Evolutionary conservation across 2,888 invertebrate species (phyloP).

Genomic region (Drosophila neonasuta): DNA sequence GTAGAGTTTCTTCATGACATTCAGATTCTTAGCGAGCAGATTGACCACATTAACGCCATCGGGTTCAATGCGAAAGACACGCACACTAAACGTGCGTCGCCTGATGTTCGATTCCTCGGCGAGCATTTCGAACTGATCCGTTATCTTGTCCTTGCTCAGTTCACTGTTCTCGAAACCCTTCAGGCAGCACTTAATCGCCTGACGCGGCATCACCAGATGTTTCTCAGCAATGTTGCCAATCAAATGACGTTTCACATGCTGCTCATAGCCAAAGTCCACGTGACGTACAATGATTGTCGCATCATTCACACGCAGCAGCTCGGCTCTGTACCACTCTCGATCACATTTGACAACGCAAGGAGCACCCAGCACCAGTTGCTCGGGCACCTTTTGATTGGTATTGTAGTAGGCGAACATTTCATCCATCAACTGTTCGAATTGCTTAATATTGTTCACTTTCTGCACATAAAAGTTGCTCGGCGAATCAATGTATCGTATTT

Average conservation of each 20-base stretch:
- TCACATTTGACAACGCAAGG: constrained; percentile 92
- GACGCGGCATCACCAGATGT: constrained; percentile 86
- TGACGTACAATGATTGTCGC: constrained; percentile 89
- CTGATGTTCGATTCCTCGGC: constrained; percentile 84
- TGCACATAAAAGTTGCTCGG: constrained; percentile 90
- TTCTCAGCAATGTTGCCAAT: constrained; percentile 86
- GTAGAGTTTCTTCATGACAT: constrained; percentile 84
- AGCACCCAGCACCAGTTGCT: constrained; percentile 84
- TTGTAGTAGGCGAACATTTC: constrained; percentile 86
- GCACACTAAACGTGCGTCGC: constrained; percentile 80
- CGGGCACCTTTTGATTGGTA: constrained; percentile 82
- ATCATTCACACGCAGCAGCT: constrained; percentile 86
- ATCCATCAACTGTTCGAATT: constrained; percentile 87
- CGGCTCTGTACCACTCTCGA: constrained; percentile 95
- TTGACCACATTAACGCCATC: constrained; percentile 80
- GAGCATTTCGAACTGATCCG: constrained; percentile 86
- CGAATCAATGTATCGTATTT: constrained; percentile 83
- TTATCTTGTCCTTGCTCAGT: constrained; percentile 74
- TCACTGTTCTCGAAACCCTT: constrained; percentile 84
- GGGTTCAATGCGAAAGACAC: constrained; percentile 82
- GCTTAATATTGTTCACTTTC: constrained; percentile 84
- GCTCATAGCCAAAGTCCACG: constrained; percentile 98
- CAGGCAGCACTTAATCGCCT: constrained; percentile 90
- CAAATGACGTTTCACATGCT: constrained; percentile 85
- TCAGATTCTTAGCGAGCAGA: constrained; percentile 82